phyloP scores from a whole-genome alignment of 1,140 invertebrate genomes.

The Sitodiplosis mosellana region DNA sequence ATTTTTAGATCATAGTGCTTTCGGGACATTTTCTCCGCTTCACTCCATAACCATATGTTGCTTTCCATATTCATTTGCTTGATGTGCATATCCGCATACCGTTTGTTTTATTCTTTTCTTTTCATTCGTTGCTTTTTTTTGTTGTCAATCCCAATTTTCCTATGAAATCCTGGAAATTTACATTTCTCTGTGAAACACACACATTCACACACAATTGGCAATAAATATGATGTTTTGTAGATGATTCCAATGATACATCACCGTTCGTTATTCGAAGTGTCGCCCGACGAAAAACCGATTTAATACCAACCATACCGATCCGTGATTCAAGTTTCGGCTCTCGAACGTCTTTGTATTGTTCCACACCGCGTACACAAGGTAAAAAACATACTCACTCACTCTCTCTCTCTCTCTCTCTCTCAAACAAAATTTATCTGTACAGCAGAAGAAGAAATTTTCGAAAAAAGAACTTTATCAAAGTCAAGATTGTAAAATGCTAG shows the following conservation, averaged over 20 bases:
- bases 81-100: neutral
- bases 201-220: slow-evolving; percentile 2
- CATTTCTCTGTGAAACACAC: slow-evolving; percentile 3
- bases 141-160: too few species aligned
- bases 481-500: neutral
- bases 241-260: slow-evolving; percentile 29
- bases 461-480: neutral
- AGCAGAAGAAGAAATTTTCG: too few species aligned
- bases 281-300: slow-evolving; percentile 68
- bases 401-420: too few species aligned
- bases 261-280: slow-evolving; percentile 37
- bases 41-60: too few species aligned
- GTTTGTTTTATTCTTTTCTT: neutral
- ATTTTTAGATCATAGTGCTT: too few species aligned
- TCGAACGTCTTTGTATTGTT: slow-evolving; percentile 30
- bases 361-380: slow-evolving; percentile 52
- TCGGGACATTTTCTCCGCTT: too few species aligned
- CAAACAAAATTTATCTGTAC: too few species aligned
- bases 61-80: too few species aligned
- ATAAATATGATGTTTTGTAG: slow-evolving; percentile 14
- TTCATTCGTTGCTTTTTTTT: neutral
- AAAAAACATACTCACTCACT: slow-evolving; percentile 5
- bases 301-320: slow-evolving; percentile 74
- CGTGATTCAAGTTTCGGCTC: slow-evolving; percentile 35
- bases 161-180: neutral